Conservation (phyloP, 1,140 invertebrate species). For the Cyclina sinensis region DNA sequence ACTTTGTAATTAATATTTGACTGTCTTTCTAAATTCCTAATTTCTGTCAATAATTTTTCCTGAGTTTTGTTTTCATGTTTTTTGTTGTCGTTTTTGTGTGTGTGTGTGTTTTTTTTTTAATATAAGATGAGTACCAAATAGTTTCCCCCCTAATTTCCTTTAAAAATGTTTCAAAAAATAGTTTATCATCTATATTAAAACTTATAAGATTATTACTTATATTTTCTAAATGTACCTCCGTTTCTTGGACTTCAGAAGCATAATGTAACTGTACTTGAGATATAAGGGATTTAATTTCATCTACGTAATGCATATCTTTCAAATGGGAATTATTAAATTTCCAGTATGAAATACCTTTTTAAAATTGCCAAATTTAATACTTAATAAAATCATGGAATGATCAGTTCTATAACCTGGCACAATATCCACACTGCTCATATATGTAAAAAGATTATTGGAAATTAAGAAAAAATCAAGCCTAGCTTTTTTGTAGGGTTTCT, state of each 20-base stretch:
- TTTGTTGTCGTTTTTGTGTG: too few species aligned
- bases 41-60: too few species aligned
- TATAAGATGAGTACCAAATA: too few species aligned
- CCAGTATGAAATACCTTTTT: slow-evolving; percentile 62
- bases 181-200: slow-evolving; percentile 54
- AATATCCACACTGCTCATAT: slow-evolving; percentile 42
- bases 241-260: not conserved
- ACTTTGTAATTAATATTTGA: not conserved
- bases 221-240: slow-evolving; percentile 3
- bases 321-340: slow-evolving; percentile 60
- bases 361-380: slow-evolving; percentile 22
- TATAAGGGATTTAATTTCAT: slow-evolving; percentile 9
- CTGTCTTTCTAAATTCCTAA: slow-evolving; percentile 48
- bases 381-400: slow-evolving; percentile 54
- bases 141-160: slow-evolving; percentile 51
- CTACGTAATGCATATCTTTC: slow-evolving; percentile 13
- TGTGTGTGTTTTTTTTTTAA: too few species aligned
- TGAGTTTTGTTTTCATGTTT: too few species aligned
- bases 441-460: slow-evolving; percentile 45
- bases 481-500: slow-evolving; percentile 61
- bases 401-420: slow-evolving; percentile 56
- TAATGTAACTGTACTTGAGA: slow-evolving; percentile 3
- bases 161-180: slow-evolving; percentile 52
- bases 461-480: slow-evolving; percentile 67
- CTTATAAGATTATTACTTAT: slow-evolving; percentile 26